A percentile compares a stretch with the other conserved stretches of the same genome.
These are phyloP conservation scores for Drosophila nigritarsus DNA, from an alignment of 2,888 invertebrate genomes.

Conservation along the genomic window DNA sequence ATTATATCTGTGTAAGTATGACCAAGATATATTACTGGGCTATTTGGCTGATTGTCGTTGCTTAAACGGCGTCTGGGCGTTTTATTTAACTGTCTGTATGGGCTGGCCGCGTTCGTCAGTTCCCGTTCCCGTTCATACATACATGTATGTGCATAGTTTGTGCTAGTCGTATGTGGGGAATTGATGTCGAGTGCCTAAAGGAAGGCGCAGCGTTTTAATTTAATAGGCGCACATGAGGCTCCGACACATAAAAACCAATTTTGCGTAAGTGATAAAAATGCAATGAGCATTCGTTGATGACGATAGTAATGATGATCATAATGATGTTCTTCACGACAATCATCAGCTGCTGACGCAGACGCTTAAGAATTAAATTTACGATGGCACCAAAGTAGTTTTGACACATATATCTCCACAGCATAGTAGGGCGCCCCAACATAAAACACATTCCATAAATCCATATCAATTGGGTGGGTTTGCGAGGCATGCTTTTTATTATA, in stretches of 20 bases:
- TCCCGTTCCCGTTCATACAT: not conserved
- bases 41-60: slow-evolving; percentile 76
- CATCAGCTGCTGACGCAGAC: slow-evolving; percentile 58
- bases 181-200: slow-evolving; percentile 56
- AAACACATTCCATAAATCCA: slow-evolving; percentile 33
- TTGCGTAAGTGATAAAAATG: slow-evolving; percentile 80
- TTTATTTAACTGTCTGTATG: slow-evolving; percentile 65
- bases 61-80: slow-evolving; percentile 70
- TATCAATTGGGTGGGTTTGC: slow-evolving; percentile 11
- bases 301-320: slow-evolving; percentile 25
- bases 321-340: slow-evolving; percentile 43
- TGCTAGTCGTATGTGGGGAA: slow-evolving; percentile 43
- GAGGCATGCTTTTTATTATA: not conserved
- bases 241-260: slow-evolving; percentile 76
- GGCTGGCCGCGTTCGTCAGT: not conserved
- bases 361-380: slow-evolving; percentile 76
- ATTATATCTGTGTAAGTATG: slow-evolving; percentile 39
- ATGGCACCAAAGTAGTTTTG: slow-evolving; percentile 72
- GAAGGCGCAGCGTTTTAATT: slow-evolving; percentile 69
- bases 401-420: slow-evolving; percentile 60
- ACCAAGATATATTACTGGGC: slow-evolving; percentile 63
- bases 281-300: slow-evolving; percentile 66
- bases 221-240: slow-evolving; percentile 74
- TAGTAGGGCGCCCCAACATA: slow-evolving; percentile 25
- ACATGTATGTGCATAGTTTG: slow-evolving; percentile 2